Evolutionary conservation across 92 coral and sea anemone genomes (phyloP).

Genomic region (Heliopora coerulea): DNA sequence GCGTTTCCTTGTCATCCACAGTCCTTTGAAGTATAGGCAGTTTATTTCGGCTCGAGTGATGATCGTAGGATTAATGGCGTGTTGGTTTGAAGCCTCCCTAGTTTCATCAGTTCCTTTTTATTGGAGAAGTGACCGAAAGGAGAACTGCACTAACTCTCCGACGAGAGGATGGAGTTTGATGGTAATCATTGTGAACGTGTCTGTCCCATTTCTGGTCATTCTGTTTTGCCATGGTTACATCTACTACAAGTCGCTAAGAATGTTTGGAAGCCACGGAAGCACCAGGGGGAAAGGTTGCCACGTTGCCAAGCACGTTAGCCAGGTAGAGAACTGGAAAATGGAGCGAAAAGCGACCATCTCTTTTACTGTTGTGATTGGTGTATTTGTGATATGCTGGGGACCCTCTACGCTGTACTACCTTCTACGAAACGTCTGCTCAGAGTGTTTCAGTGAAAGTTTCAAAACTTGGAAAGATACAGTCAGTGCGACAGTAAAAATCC

Average conservation of each 20-base stretch:
- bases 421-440: constrained; percentile 60
- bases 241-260: constrained; percentile 58
- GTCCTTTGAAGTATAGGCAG: constrained; percentile 69
- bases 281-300: no score
- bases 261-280: neutral
- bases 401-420: constrained; percentile 90
- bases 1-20: constrained; percentile 74
- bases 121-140: constrained; percentile 53
- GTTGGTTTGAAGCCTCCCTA: constrained; percentile 70
- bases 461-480: constrained; percentile 46
- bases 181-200: constrained; percentile 77
- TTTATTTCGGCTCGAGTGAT: constrained; percentile 62
- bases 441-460: constrained; percentile 66
- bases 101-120: constrained; percentile 80
- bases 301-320: neutral
- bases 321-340: constrained; percentile 29
- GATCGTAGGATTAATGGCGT: constrained; percentile 49
- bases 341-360: constrained; percentile 81
- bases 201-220: constrained; percentile 85
- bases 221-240: constrained; percentile 72
- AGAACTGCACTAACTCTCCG: constrained; percentile 75
- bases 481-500: constrained; percentile 72
- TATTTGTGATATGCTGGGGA: constrained; percentile 87
- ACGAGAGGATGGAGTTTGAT: constrained; percentile 89
- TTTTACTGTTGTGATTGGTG: constrained; percentile 87